A percentile compares a stretch with the other conserved stretches of the same genome.
Evolutionary conservation across 2,113 vertebrate species (phyloP).

Genomic region (Naja naja): DNA sequence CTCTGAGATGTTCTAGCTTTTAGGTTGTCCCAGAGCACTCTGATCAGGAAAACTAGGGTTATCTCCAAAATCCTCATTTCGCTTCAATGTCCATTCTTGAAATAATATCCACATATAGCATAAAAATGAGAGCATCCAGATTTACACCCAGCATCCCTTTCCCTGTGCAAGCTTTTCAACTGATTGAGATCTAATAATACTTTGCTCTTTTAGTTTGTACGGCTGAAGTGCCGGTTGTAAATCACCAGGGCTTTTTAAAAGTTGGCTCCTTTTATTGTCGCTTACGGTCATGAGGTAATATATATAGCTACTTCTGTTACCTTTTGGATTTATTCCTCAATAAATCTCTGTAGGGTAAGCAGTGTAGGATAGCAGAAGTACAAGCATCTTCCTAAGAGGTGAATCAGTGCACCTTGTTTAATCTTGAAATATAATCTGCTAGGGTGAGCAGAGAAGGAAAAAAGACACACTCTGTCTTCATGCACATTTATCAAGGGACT

Average conservation of each 20-base stretch:
- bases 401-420: background rate
- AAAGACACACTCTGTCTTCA: background rate
- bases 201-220: background rate
- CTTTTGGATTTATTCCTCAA: background rate
- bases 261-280: background rate
- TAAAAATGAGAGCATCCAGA: background rate
- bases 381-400: background rate
- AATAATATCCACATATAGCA: background rate
- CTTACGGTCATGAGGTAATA: background rate
- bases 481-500: background rate
- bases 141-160: background rate
- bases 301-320: background rate
- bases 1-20: background rate
- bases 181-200: background rate
- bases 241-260: background rate
- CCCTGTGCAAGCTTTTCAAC: constrained; percentile 4
- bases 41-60: background rate
- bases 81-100: background rate
- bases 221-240: background rate
- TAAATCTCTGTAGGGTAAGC: background rate
- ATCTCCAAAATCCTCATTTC: background rate
- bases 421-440: background rate
- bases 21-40: background rate
- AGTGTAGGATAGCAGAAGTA: no score
- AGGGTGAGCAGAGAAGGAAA: background rate